Evolutionary conservation across 2,113 vertebrate species (phyloP).

Genomic region (Bos javanicus): DNA sequence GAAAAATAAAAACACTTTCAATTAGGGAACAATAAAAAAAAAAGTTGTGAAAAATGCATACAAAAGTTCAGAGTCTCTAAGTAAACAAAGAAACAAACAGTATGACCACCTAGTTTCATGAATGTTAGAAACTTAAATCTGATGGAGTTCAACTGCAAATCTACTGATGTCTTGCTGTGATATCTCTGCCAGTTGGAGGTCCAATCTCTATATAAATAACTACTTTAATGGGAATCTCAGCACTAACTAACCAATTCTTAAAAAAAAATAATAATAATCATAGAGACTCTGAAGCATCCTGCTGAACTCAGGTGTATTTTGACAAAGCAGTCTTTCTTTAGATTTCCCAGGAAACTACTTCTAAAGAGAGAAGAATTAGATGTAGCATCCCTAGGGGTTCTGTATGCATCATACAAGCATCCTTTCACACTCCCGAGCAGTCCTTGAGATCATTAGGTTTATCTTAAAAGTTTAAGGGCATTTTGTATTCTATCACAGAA

Average conservation of each 20-base stretch:
- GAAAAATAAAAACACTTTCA: not conserved
- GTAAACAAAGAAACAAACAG: not conserved
- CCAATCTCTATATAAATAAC: not conserved
- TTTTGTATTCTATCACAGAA: not conserved
- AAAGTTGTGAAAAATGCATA: not conserved
- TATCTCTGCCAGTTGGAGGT: not conserved
- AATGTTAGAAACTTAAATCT: not conserved
- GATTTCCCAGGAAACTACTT: not conserved
- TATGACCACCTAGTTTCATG: not conserved
- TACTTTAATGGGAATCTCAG: not conserved
- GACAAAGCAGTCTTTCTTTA: not conserved
- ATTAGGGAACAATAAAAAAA: not conserved
- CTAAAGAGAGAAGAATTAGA: not conserved
- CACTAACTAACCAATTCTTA: not conserved
- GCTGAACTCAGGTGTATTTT: conserved; percentile 9
- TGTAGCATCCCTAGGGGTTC: not conserved
- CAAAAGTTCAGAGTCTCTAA: not conserved
- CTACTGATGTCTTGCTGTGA: not conserved
- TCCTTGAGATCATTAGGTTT: not conserved
- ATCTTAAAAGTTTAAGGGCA: not conserved
- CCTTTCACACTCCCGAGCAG: not conserved
- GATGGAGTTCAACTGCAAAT: not conserved
- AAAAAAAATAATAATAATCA: not conserved
- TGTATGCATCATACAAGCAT: not conserved
- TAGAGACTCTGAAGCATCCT: not conserved